phyloP scores from a whole-genome alignment of 1,140 invertebrate genomes.

The Eufriesea mexicana region DNA sequence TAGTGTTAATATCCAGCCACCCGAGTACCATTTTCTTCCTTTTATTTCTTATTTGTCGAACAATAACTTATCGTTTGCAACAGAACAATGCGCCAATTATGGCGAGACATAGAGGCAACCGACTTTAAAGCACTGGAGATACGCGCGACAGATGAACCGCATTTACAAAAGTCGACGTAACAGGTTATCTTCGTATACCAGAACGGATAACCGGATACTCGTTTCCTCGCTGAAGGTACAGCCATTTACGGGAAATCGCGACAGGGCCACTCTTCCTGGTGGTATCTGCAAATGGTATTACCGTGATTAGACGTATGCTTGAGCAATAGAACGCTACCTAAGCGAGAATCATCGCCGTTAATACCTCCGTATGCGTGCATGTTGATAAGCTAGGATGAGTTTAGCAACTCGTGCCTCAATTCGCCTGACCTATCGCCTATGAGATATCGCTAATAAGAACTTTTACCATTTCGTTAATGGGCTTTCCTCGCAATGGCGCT shows the following conservation, averaged over 20 bases:
- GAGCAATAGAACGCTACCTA: slow-evolving; percentile 25
- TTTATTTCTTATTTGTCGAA: neutral
- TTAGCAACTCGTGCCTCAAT: neutral
- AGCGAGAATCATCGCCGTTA: slow-evolving; percentile 33
- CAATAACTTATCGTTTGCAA: neutral
- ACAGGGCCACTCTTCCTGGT: slow-evolving; percentile 35
- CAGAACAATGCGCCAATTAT: neutral
- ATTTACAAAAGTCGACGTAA: slow-evolving; percentile 33
- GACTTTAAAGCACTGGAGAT: neutral
- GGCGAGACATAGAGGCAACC: neutral
- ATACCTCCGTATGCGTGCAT: neutral
- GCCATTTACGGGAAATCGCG: slow-evolving; percentile 29
- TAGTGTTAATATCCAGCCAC: neutral
- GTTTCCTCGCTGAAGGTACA: slow-evolving; percentile 31
- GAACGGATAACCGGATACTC: slow-evolving; percentile 46
- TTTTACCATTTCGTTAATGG: neutral
- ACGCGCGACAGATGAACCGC: neutral
- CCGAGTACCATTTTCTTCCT: no score
- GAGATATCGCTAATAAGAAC: neutral
- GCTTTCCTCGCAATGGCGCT: neutral
- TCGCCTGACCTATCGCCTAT: neutral
- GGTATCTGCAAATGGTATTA: slow-evolving; percentile 27
- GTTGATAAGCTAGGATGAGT: neutral
- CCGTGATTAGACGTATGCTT: slow-evolving; percentile 31
- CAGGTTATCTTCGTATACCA: slow-evolving; percentile 31